phyloP scores from a whole-genome alignment of 2,888 invertebrate species.

The Dynastes maya region DNA sequence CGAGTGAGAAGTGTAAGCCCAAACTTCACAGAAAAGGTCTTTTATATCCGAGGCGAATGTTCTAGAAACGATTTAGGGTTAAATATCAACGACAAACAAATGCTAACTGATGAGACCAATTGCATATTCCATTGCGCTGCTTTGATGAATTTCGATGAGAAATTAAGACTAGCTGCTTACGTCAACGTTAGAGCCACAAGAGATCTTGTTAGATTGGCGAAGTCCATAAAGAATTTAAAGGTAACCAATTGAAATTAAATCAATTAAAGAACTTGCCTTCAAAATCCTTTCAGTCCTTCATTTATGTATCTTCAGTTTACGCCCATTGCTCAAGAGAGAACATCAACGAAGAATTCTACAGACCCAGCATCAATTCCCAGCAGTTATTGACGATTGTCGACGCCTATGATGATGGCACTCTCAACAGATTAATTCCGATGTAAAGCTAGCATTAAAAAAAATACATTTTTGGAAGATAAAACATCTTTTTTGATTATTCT shows the following conservation, averaged over 20 bases:
- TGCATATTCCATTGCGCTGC: constrained; percentile 85
- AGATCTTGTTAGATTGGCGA: constrained; percentile 78
- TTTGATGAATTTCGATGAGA: constrained; percentile 84
- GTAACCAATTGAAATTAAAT: constrained; percentile 66
- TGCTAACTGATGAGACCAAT: constrained; percentile 73
- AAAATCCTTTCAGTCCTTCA: constrained; percentile 68
- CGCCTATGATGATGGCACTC: constrained; percentile 68
- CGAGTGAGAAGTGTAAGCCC: constrained; percentile 71
- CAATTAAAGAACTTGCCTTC: background rate
- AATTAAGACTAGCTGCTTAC: constrained; percentile 77
- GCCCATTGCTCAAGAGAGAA: constrained; percentile 74
- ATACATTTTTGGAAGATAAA: background rate
- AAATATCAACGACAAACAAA: constrained; percentile 70
- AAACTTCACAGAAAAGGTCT: constrained; percentile 73
- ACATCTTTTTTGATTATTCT: constrained; percentile 59
- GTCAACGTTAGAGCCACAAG: constrained; percentile 81
- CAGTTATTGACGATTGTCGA: constrained; percentile 69
- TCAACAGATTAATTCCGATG: constrained; percentile 63
- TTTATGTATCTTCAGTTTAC: constrained; percentile 79
- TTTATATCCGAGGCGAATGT: constrained; percentile 74
- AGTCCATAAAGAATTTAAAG: constrained; percentile 77
- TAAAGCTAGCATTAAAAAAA: constrained; percentile 57
- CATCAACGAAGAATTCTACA: constrained; percentile 75
- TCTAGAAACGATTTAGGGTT: constrained; percentile 73
- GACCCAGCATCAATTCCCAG: constrained; percentile 66